These are phyloP conservation scores for Agonopterix subpropinquella DNA, from an alignment of 2,888 invertebrate genomes.

Conservation along the genomic window DNA sequence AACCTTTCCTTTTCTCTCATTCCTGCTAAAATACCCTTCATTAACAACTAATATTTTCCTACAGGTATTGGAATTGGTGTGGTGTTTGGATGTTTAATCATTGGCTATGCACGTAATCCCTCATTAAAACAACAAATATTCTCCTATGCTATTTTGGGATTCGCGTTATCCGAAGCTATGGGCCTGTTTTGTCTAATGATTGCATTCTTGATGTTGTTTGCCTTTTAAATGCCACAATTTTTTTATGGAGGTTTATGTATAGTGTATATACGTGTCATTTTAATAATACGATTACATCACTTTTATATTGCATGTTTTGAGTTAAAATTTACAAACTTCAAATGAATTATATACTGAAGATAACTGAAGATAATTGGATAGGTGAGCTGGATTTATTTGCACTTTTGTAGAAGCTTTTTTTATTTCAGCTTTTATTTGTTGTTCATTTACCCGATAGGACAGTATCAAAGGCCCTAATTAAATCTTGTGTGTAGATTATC, in stretches of 20 bases:
- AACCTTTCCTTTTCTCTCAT: too few species aligned
- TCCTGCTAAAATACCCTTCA: too few species aligned
- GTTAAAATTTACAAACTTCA: too few species aligned
- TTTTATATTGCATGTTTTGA: conserved; percentile 25
- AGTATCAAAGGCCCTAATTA: too few species aligned
- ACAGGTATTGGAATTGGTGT: conserved; percentile 97
- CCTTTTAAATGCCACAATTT: conserved; percentile 78
- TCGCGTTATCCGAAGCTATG: conserved; percentile 99
- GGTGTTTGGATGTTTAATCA: conserved; percentile 97
- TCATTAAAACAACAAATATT: conserved; percentile 98
- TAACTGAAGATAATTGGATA: too few species aligned
- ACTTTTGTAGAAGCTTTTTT: too few species aligned
- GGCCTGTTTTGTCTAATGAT: conserved; percentile 99
- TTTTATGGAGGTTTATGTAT: conserved; percentile 18
- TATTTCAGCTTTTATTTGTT: too few species aligned
- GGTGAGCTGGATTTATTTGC: too few species aligned
- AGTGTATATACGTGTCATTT: conserved; percentile 6
- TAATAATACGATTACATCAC: conserved; percentile 7
- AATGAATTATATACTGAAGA: too few species aligned
- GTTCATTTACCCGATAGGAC: too few species aligned
- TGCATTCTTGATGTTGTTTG: conserved; percentile 97
- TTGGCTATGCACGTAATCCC: conserved; percentile 97
- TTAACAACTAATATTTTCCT: conserved; percentile 28
- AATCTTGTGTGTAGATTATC: too few species aligned
- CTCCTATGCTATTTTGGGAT: conserved; percentile 98